phyloP scores from a whole-genome alignment of 2,888 invertebrate species.

The Drosophila aldrichi region DNA sequence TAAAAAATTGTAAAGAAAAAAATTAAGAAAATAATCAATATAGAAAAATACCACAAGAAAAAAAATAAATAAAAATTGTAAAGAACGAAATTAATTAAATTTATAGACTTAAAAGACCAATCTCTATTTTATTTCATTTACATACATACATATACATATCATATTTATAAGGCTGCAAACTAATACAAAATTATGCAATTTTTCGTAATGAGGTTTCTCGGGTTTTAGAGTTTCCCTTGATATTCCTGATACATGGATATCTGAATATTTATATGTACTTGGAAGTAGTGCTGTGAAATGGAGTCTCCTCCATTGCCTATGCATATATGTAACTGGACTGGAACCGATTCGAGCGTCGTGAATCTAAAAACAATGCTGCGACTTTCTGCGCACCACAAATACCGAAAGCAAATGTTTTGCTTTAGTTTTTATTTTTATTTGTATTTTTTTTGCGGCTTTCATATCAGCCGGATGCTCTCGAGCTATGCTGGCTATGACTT shows the following conservation, averaged over 20 bases:
- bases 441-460: conserved; percentile 30
- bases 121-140: neutral
- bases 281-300: conserved; percentile 21
- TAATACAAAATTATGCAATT: neutral
- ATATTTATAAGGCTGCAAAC: neutral
- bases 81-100: too few relatives aligned
- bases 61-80: neutral
- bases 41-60: too few relatives aligned
- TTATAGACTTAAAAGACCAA: too few relatives aligned
- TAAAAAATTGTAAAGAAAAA: too few relatives aligned
- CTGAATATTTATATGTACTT: conserved; percentile 20
- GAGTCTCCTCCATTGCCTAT: conserved; percentile 31
- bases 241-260: conserved; percentile 9
- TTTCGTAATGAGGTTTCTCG: neutral
- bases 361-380: conserved; percentile 43
- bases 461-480: conserved; percentile 51
- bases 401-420: conserved; percentile 30
- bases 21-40: too few relatives aligned
- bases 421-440: conserved; percentile 3
- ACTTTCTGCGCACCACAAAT: conserved; percentile 40
- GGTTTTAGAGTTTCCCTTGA: conserved; percentile 1
- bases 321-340: conserved; percentile 56
- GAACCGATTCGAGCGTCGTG: conserved; percentile 25
- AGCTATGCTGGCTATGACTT: conserved; percentile 18
- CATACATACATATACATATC: too few relatives aligned